These are phyloP conservation scores for Forpus xanthops DNA, from an alignment of 2,797 vertebrate species.

Conservation along the genomic window DNA sequence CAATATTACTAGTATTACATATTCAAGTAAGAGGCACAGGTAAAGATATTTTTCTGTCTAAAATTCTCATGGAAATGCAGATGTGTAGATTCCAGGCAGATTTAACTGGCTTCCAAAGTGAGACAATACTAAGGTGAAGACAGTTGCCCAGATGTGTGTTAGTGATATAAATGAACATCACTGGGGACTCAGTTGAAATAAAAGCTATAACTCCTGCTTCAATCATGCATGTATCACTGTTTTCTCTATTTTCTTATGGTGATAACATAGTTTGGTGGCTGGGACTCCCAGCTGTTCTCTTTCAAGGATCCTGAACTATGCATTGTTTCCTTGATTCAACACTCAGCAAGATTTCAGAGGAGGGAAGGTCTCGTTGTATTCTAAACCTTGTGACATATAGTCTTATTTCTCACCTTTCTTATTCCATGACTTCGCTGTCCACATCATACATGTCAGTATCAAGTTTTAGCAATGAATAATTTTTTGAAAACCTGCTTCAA, in stretches of 20 bases:
- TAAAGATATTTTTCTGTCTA: neutral
- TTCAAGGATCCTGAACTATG: neutral
- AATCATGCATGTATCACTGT: neutral
- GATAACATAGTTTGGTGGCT: neutral
- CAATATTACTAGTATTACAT: neutral
- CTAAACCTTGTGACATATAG: neutral
- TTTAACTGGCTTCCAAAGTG: neutral
- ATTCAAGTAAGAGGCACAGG: neutral
- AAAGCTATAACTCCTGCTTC: neutral
- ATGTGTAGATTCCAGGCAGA: neutral
- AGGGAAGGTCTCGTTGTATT: accelerated
- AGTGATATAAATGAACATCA: neutral
- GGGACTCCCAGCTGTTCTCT: neutral
- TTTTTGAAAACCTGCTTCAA: neutral
- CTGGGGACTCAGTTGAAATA: neutral
- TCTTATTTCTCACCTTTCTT: neutral
- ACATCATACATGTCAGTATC: neutral
- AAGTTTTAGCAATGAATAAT: neutral
- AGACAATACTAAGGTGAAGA: neutral
- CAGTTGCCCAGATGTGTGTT: neutral
- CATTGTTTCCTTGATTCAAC: neutral
- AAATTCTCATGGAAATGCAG: neutral
- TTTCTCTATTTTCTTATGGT: neutral
- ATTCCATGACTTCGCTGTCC: neutral
- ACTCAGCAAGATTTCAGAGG: neutral